These are phyloP conservation scores for Chionomys nivalis DNA, from an alignment of 2,113 vertebrate genomes.

Conservation along the genomic window DNA sequence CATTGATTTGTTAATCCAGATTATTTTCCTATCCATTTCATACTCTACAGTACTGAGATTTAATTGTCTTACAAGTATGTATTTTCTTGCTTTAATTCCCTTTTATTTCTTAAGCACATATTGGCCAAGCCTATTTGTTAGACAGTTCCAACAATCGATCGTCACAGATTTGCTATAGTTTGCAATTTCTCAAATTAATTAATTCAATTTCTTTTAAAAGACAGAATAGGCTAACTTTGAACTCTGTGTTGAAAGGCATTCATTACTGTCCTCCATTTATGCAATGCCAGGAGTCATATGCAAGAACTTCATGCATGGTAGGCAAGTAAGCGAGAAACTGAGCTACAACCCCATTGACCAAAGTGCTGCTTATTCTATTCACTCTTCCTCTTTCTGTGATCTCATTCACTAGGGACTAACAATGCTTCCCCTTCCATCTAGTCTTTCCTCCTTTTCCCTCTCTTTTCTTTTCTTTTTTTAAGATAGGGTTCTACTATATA, in stretches of 20 bases:
- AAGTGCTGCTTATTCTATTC: background rate
- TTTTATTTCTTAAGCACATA: background rate
- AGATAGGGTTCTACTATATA: background rate
- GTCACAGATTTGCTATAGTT: background rate
- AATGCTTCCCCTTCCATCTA: background rate
- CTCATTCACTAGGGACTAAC: background rate
- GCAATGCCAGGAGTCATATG: background rate
- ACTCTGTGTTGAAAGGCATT: background rate
- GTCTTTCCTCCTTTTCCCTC: background rate
- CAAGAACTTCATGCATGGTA: background rate
- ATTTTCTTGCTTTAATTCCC: background rate
- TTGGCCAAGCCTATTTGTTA: background rate
- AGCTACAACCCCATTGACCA: background rate
- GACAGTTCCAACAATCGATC: background rate
- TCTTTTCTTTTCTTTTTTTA: background rate
- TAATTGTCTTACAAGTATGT: background rate
- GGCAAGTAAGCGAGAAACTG: background rate
- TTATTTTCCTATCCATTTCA: background rate
- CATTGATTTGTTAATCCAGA: background rate
- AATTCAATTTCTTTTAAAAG: background rate
- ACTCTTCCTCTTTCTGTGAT: background rate
- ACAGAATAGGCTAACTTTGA: background rate
- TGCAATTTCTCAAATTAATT: background rate
- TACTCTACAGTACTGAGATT: background rate
- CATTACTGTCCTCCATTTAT: background rate